Evolutionary conservation across 2,113 vertebrate species (phyloP).

Genomic region (Sylvia atricapilla): DNA sequence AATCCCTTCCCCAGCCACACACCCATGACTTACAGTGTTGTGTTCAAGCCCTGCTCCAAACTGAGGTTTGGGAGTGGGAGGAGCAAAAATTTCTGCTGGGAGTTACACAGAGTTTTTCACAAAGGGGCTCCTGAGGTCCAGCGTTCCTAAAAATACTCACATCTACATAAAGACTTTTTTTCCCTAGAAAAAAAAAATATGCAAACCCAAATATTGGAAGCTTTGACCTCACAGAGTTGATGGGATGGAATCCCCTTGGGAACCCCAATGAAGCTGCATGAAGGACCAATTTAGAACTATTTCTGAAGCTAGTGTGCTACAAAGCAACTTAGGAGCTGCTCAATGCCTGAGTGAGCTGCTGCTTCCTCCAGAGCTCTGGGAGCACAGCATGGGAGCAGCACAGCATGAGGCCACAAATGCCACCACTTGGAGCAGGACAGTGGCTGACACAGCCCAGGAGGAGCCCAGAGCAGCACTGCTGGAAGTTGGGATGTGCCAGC

Average conservation of each 20-base stretch:
- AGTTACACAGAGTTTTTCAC: not conserved
- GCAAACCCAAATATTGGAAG: not conserved
- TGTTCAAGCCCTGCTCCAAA: not conserved
- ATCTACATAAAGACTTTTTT: not conserved
- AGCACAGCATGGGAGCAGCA: not conserved
- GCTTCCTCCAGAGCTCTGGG: accelerated
- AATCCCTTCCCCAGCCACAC: not conserved
- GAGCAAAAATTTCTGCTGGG: not conserved
- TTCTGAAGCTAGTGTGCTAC: not conserved
- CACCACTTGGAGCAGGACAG: accelerated
- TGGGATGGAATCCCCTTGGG: not conserved
- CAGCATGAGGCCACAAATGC: accelerated
- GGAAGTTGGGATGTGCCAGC: not conserved
- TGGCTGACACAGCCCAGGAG: not conserved
- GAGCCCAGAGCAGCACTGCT: not conserved
- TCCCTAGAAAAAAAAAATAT: not conserved
- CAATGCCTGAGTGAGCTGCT: not conserved
- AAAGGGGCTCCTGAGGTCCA: not conserved
- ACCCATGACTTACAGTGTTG: not conserved
- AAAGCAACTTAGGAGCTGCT: not conserved
- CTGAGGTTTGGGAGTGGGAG: not conserved
- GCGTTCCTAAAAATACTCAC: not conserved
- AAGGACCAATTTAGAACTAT: not conserved
- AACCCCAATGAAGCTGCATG: not conserved
- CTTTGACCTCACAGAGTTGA: not conserved